Base-by-base conservation (phyloP, 2,888 invertebrate species). In the Cheilosia variabilis region DNA sequence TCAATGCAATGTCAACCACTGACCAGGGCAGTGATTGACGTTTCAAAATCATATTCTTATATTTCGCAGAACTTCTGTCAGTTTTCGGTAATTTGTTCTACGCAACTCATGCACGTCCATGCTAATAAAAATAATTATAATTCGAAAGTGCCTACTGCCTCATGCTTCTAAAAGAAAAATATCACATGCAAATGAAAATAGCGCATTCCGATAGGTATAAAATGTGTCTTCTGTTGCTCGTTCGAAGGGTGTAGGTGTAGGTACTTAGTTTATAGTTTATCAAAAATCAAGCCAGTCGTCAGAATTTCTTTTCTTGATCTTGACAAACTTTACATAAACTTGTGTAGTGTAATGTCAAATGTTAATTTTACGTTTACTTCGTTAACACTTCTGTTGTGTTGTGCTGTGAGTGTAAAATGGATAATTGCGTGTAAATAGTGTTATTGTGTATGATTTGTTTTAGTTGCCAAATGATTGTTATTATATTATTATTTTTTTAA, bases 101-200 rank as follows among this genome's bases (percentile, higher is more conserved):
- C 9, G 47, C 47, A 53, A 81, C 71, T 77, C 81, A 86, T 86
- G 86, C 86, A 52, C 68, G 66, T 62, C 66, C 86, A 86, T 86
- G 84, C 84, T 75, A 45, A 52, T n/a, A 31, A 79, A 72, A 63
- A 22, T 19, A 55, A 27, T 31, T 37, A 58, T 63, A 10, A n/a
- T 58, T 68, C 50, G 27, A 60, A 71, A 68, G 37, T 53, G 52
- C 37, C 37, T 37, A 37, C 13, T 37, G 13, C 68, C 50, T 41
- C 60, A 80, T 77, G 71, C 84, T 71, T 63, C 22, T 55, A 47
- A 27, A 22, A 55, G 27, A 57, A 47, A 57, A 41, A 55, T 45
- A 22, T 57, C 53, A 45, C 79, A 79, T 79, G 79, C 79, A 79
- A 68, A 79, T 72, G 60, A 72, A 65, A 13, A 24, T 31, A n/a